Percentiles rank a stretch among this genome's conserved stretches.
phyloP scores from a whole-genome alignment of 2,797 vertebrate genomes.

The Enteromius trimaculatus region DNA sequence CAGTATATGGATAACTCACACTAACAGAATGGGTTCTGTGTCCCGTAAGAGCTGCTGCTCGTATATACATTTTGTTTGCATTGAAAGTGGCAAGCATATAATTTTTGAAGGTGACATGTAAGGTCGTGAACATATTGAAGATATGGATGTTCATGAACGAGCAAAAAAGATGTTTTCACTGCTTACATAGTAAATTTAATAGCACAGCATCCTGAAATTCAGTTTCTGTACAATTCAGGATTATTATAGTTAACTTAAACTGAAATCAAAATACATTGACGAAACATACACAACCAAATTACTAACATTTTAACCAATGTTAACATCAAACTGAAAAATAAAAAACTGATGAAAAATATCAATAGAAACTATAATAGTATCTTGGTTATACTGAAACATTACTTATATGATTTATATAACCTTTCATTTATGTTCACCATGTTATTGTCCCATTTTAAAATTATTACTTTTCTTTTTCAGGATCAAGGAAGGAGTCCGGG shows the following conservation, averaged over 20 bases:
- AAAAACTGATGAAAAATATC: neutral
- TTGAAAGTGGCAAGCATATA: neutral
- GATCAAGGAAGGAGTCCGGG: constrained; percentile 87
- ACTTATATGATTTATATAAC: neutral
- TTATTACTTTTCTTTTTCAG: constrained; percentile 68
- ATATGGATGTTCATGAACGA: neutral
- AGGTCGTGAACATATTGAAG: neutral
- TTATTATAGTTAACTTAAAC: neutral
- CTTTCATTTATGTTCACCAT: neutral
- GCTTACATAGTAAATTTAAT: neutral
- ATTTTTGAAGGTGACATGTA: neutral
- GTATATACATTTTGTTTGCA: constrained; percentile 74
- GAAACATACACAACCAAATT: neutral
- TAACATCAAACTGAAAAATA: neutral
- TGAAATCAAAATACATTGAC: neutral
- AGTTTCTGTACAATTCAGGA: neutral
- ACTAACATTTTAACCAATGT: neutral
- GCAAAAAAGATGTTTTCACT: neutral
- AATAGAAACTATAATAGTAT: neutral
- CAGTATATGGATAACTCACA: constrained; percentile 99
- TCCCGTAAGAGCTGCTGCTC: constrained; percentile 98
- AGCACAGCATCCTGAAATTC: neutral
- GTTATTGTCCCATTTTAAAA: neutral
- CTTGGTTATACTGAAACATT: neutral
- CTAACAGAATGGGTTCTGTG: constrained; percentile 98